Evolutionary conservation across 2,797 vertebrate genomes (phyloP), one percentile per base, ranked within the genome.

Genomic region (Odontamblyopus rebecca): DNA sequence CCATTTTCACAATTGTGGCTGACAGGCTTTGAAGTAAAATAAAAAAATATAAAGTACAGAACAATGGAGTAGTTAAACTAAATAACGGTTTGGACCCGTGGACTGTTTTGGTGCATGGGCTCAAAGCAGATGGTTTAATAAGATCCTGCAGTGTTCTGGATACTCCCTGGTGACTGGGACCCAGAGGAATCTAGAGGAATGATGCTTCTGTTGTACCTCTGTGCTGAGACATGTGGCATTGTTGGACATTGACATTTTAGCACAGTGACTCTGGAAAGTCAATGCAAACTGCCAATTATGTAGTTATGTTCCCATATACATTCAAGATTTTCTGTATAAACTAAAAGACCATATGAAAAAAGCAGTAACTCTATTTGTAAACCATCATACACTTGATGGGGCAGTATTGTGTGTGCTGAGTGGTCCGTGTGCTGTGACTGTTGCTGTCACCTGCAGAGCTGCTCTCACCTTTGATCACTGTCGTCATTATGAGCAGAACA

Each of bases 1-100:
- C 57, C 67, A 57, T 41, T 65, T 23, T 64, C 69, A 57, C 56
- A 18, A 30, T 61, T 61, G 27, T 32, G 54, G 23, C 23, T 26
- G 23, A 13, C 11, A 57, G 59, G 30, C 27, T 61, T 61, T 30
- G 59, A 18, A 30, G 59, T 18, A 18, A 59, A 59, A 29, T 59
- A 1, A 29, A 29, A 29, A 61, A 29, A 61, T 61, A n/a, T 63
- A 41, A 48, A 41, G 11, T 57, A 18, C 44, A 44, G 44, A 69
- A 32, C 16, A 50, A 65, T 23, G 44, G 19, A 72, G 53, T 19
- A 44, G 3, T 63, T 63, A 63, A 4, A 63, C n/a, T 23, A 23
- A 63, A 13, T 63, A 23, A 26, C 23, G 12, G n/a, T 57, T 48
- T 48, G 44, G 12, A 48, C 44, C 13, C 44, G 15, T 48, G 13